These are phyloP conservation scores for Drosophila chauvacae DNA, from an alignment of 1,140 invertebrate species.

Conservation along the genomic window DNA sequence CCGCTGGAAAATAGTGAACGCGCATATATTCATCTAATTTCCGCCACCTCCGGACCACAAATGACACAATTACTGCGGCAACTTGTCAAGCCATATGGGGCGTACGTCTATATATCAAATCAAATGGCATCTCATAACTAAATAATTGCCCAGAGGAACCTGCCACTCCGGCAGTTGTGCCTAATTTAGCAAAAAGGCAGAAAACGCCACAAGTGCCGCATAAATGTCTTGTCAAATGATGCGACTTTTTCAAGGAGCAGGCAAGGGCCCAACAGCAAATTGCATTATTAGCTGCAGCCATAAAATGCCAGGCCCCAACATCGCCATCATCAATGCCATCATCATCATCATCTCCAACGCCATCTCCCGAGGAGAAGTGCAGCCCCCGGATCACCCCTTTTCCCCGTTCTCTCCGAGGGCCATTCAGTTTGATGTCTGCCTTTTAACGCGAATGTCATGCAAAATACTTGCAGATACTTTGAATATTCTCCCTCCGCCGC, in stretches of 20 bases:
- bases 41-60: slow-evolving; percentile 32
- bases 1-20: slow-evolving; percentile 8
- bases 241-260: slow-evolving; percentile 64
- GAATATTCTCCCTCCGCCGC: slow-evolving; percentile 56
- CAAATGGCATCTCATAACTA: slow-evolving; percentile 67
- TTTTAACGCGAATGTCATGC: slow-evolving; percentile 77
- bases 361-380: slow-evolving; percentile 18
- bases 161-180: slow-evolving; percentile 63
- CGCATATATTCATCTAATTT: slow-evolving; percentile 19
- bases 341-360: slow-evolving; percentile 18
- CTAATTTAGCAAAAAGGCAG: slow-evolving; percentile 68
- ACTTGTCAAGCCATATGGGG: slow-evolving; percentile 61
- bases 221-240: slow-evolving; percentile 82
- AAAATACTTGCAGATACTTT: slow-evolving; percentile 77
- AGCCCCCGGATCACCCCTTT: slow-evolving; percentile 2
- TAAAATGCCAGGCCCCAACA: slow-evolving; percentile 65
- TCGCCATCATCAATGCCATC: slow-evolving; percentile 28
- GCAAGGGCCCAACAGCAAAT: slow-evolving; percentile 64
- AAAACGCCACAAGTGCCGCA: slow-evolving; percentile 75
- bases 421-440: slow-evolving; percentile 78
- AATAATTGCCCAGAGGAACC: slow-evolving; percentile 66
- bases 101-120: slow-evolving; percentile 64
- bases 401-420: slow-evolving; percentile 22
- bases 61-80: slow-evolving; percentile 52
- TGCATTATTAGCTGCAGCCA: slow-evolving; percentile 79